phyloP scores from a whole-genome alignment of 2,888 invertebrate genomes.

The Zaprionus bogoriensis region DNA sequence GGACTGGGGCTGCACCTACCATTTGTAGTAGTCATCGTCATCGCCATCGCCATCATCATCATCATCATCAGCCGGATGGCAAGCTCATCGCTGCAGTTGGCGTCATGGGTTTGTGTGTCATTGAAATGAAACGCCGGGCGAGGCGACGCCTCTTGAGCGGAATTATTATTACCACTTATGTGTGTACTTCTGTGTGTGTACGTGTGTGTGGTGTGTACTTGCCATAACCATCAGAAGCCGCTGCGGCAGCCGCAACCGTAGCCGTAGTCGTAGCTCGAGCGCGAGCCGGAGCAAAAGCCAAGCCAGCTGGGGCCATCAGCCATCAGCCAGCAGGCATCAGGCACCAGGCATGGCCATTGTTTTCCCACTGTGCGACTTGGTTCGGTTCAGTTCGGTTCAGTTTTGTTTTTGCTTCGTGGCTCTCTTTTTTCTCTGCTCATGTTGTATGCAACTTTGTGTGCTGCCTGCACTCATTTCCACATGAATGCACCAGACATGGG shows the following conservation, averaged over 20 bases:
- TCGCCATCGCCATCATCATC: conserved; percentile 30
- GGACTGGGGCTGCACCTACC: conserved; percentile 50
- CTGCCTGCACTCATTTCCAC: conserved; percentile 74
- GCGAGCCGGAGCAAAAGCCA: conserved; percentile 33
- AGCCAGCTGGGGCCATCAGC: conserved; percentile 40
- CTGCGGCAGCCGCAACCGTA: conserved; percentile 15
- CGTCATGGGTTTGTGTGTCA: conserved; percentile 75
- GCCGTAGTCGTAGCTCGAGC: no score
- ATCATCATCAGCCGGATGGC: conserved; percentile 30
- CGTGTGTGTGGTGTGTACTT: conserved; percentile 14
- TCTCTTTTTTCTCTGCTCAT: conserved; percentile 24
- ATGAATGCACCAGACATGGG: conserved; percentile 60
- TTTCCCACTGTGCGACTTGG: conserved; percentile 52
- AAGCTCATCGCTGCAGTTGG: conserved; percentile 49
- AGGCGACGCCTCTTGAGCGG: conserved; percentile 81
- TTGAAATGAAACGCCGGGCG: conserved; percentile 80
- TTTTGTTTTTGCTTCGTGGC: conserved; percentile 13
- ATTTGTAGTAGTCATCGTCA: conserved; percentile 32
- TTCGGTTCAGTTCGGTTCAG: conserved; percentile 51
- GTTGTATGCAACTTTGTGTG: conserved; percentile 66
- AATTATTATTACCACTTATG: conserved; percentile 80
- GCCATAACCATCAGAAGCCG: conserved; percentile 55
- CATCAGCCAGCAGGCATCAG: conserved; percentile 31
- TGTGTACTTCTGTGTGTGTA: conserved; percentile 16
- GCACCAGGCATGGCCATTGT: conserved; percentile 60